Conservation (phyloP, 1,140 invertebrate genomes). For the Zophobas atratus region DNA sequence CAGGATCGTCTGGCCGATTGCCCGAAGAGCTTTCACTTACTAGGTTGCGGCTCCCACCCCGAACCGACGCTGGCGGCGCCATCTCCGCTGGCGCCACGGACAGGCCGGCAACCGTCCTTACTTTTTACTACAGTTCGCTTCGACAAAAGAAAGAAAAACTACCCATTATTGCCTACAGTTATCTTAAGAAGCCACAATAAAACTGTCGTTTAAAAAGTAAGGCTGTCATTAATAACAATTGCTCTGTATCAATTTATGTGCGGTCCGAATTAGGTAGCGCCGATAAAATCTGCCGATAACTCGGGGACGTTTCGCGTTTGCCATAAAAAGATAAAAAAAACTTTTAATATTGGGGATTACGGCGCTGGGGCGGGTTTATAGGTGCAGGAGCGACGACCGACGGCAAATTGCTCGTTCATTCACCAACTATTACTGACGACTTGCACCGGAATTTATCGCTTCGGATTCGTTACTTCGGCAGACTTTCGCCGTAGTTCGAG, state of each 20-base stretch:
- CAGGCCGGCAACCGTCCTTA: conserved; percentile 62
- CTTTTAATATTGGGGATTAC: conserved; percentile 37
- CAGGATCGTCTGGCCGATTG: conserved; percentile 56
- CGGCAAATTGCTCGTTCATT: not conserved
- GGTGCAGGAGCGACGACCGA: conserved; percentile 13
- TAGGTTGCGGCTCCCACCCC: conserved; percentile 50
- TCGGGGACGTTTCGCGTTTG: conserved; percentile 31
- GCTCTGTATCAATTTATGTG: conserved; percentile 64
- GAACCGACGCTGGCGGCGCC: conserved; percentile 51
- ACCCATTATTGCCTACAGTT: conserved; percentile 68
- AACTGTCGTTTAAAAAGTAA: conserved; percentile 67
- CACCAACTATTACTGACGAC: not conserved
- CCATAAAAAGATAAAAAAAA: conserved; percentile 35
- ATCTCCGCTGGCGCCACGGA: conserved; percentile 55
- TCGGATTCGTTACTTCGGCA: not conserved
- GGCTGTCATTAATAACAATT: conserved; percentile 66
- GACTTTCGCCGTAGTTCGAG: not conserved
- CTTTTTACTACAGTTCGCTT: conserved; percentile 64
- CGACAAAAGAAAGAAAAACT: conserved; percentile 65
- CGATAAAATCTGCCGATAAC: conserved; percentile 58
- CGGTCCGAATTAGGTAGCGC: conserved; percentile 62
- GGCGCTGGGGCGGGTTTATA: conserved; percentile 2
- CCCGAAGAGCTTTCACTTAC: conserved; percentile 60
- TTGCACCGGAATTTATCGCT: not conserved
- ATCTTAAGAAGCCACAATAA: conserved; percentile 67